Evolutionary conservation across 2,888 invertebrate species (phyloP).

Genomic region (Hydrotaea cyrtoneurina): DNA sequence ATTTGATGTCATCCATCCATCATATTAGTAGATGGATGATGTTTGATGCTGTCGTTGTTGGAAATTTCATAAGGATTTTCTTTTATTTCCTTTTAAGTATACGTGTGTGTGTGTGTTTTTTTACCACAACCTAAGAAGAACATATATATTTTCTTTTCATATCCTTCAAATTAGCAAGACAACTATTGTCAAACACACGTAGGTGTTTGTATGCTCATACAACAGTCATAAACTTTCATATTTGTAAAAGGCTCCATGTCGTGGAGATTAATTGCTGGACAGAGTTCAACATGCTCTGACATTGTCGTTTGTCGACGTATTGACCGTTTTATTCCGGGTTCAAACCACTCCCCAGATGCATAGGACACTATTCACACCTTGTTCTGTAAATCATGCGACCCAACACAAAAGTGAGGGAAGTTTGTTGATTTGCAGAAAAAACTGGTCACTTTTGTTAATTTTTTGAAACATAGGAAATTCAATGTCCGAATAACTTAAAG

Average conservation of each 20-base stretch:
- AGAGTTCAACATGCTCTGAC: too few relatives aligned
- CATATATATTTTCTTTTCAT: not conserved
- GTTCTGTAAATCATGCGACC: too few relatives aligned
- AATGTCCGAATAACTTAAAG: too few relatives aligned
- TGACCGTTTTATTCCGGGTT: too few relatives aligned
- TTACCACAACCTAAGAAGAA: not conserved
- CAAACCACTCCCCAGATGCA: too few relatives aligned
- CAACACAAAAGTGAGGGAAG: too few relatives aligned
- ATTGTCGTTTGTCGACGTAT: too few relatives aligned
- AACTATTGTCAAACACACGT: not conserved
- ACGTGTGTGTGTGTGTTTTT: not conserved
- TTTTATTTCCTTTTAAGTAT: slow-evolving; percentile 10
- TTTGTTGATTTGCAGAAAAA: too few relatives aligned
- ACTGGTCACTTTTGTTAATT: too few relatives aligned
- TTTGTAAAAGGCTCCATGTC: not conserved
- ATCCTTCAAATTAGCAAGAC: not conserved
- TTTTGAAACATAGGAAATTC: too few relatives aligned
- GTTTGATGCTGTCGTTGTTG: slow-evolving; percentile 11
- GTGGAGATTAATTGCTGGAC: too few relatives aligned
- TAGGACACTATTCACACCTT: too few relatives aligned
- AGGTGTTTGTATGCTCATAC: not conserved
- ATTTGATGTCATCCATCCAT: slow-evolving; percentile 37
- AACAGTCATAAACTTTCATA: not conserved
- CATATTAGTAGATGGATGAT: slow-evolving; percentile 26
- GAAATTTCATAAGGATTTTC: slow-evolving; percentile 2